Evolutionary conservation across 2,888 invertebrate genomes (phyloP).

Genomic region (Lacanobia oleracea): DNA sequence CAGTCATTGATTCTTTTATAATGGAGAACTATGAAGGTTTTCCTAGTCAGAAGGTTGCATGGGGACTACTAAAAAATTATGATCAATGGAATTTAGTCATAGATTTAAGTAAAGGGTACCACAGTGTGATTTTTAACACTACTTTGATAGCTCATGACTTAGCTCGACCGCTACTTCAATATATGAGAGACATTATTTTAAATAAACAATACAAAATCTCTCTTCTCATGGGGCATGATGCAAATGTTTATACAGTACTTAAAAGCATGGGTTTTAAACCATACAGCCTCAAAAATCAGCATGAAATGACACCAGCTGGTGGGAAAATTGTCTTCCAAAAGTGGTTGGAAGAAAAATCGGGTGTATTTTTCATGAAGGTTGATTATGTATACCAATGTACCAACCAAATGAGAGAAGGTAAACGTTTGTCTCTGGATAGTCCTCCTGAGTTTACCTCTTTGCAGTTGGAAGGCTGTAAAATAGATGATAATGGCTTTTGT

Average conservation of each 20-base stretch:
- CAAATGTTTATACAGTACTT: conserved; percentile 82
- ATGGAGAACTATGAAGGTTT: conserved; percentile 86
- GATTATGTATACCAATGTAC: conserved; percentile 82
- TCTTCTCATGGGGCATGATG: conserved; percentile 85
- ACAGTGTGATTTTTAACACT: conserved; percentile 82
- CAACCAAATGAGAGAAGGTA: conserved; percentile 77
- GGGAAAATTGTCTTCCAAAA: conserved; percentile 86
- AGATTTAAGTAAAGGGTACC: conserved; percentile 77
- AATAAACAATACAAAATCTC: conserved; percentile 70
- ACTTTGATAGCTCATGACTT: conserved; percentile 81
- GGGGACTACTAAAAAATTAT: conserved; percentile 75
- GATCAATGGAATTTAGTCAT: conserved; percentile 76
- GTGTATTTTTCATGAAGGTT: conserved; percentile 75
- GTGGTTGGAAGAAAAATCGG: conserved; percentile 73
- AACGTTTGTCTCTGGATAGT: conserved; percentile 70
- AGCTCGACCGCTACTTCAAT: conserved; percentile 77
- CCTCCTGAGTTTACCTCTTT: conserved; percentile 77
- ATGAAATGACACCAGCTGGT: conserved; percentile 79
- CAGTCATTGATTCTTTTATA: conserved; percentile 82
- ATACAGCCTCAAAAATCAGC: conserved; percentile 74
- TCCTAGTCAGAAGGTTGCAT: conserved; percentile 78
- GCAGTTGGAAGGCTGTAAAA: conserved; percentile 75
- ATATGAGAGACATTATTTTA: conserved; percentile 75
- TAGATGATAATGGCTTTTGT: conserved; percentile 78
- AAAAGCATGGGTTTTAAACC: conserved; percentile 76